Evolutionary conservation across 2,888 invertebrate genomes (phyloP).

Genomic region (Chironomus tentans): DNA sequence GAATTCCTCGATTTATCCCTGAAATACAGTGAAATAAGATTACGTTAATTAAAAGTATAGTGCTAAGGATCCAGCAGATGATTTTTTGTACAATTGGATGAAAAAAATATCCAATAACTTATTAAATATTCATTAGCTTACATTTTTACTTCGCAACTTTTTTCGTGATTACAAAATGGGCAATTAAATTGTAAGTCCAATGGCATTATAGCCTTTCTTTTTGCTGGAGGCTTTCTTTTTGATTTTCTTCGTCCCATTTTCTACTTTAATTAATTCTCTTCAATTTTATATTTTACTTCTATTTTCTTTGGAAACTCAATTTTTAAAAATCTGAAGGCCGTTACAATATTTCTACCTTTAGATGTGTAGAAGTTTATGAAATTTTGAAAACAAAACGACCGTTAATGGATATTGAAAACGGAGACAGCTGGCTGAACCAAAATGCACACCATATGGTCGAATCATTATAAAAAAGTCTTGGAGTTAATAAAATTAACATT

Average conservation of each 20-base stretch:
- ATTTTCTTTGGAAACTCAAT: too few species aligned
- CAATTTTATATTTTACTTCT: too few species aligned
- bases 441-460: too few species aligned
- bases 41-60: background rate
- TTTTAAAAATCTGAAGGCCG: too few species aligned
- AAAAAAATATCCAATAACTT: background rate
- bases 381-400: too few species aligned
- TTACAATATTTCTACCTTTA: too few species aligned
- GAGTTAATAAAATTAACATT: too few species aligned
- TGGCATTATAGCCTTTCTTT: constrained; percentile 84
- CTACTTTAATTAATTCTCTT: background rate
- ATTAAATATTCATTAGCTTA: constrained; percentile 44
- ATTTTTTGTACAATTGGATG: too few species aligned
- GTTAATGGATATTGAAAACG: too few species aligned
- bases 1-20: constrained; percentile 95
- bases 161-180: constrained; percentile 99
- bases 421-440: too few species aligned
- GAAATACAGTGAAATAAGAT: constrained; percentile 35
- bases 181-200: constrained; percentile 95
- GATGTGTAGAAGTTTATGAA: too few species aligned
- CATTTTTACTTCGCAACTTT: constrained; percentile 99
- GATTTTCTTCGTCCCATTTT: constrained; percentile 94
- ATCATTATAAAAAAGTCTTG: too few species aligned
- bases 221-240: constrained; percentile 93
- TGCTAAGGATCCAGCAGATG: background rate